phyloP scores from a whole-genome alignment of 2,797 vertebrate species.

The Aulostomus chinensis region DNA sequence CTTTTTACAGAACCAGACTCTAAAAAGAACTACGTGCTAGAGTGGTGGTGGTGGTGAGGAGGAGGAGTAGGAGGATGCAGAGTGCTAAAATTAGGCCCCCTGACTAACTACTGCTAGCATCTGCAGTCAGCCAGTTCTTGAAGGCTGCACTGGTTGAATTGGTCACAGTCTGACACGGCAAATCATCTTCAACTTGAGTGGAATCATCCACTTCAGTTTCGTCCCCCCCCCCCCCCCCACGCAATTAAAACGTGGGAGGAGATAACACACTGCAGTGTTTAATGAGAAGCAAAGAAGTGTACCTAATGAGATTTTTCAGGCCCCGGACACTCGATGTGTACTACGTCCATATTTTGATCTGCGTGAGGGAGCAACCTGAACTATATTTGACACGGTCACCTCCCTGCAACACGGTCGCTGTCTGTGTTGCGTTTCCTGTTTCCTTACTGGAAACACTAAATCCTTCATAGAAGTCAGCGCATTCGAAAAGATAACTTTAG shows the following conservation, averaged over 20 bases:
- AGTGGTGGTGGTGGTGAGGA: background rate
- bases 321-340: constrained; percentile 5
- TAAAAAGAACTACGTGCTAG: background rate
- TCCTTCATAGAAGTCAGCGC: no score
- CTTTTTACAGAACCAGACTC: background rate
- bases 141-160: constrained; percentile 2
- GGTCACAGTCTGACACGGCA: constrained; percentile 30
- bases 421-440: no score
- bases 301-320: constrained; percentile 30
- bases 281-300: background rate
- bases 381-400: constrained; percentile 2
- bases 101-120: constrained; percentile 15
- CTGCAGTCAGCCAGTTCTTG: constrained; percentile 7
- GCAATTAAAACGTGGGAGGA: constrained; percentile 17
- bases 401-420: background rate
- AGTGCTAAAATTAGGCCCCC: constrained; percentile 27
- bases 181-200: constrained; percentile 15
- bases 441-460: no score
- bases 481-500: no score
- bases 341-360: constrained; percentile 12
- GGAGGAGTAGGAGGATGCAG: constrained; percentile 1
- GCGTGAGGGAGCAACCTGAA: background rate
- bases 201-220: constrained; percentile 5
- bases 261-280: background rate
- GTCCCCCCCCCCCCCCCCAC: no score